Evolutionary conservation across 2,888 invertebrate species (phyloP).

Genomic region (Entomobrya proxima): DNA sequence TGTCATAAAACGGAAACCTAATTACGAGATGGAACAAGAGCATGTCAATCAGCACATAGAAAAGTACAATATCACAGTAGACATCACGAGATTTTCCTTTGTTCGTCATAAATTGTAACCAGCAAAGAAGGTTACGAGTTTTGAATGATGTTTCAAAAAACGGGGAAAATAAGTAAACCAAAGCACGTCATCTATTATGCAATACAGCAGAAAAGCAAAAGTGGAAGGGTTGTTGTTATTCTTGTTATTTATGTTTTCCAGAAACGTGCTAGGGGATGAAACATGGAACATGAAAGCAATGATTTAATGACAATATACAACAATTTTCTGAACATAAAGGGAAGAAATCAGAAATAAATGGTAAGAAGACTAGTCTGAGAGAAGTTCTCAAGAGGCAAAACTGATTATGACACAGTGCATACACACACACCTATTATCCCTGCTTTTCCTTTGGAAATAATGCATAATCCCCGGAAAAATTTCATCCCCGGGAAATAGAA

Average conservation of each 20-base stretch:
- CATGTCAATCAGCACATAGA: slow-evolving; percentile 2
- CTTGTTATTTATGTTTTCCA: not conserved
- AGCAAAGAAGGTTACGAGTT: not conserved
- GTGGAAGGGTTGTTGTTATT: not conserved
- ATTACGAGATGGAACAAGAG: slow-evolving; percentile 25
- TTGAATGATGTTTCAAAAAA: not conserved
- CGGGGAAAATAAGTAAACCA: not conserved
- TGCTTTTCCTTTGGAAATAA: not conserved
- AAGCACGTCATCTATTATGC: slow-evolving; percentile 11
- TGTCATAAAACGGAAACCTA: slow-evolving; percentile 15
- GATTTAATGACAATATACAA: slow-evolving; percentile 27
- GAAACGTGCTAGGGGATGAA: not conserved
- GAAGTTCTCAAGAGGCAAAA: slow-evolving; percentile 13
- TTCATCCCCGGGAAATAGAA: not conserved
- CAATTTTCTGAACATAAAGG: slow-evolving; percentile 8
- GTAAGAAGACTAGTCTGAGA: not conserved
- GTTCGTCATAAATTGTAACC: not conserved
- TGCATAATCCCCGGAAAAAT: slow-evolving; percentile 30
- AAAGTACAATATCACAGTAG: not conserved
- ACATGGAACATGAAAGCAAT: slow-evolving; percentile 22
- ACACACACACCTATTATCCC: slow-evolving; percentile 30
- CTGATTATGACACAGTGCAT: slow-evolving; percentile 62
- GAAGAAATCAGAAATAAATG: slow-evolving; percentile 35
- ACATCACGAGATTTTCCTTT: not conserved
- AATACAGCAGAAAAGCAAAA: not conserved